phyloP scores from a whole-genome alignment of 2,888 invertebrate species.

The Ennomos quercinarius region DNA sequence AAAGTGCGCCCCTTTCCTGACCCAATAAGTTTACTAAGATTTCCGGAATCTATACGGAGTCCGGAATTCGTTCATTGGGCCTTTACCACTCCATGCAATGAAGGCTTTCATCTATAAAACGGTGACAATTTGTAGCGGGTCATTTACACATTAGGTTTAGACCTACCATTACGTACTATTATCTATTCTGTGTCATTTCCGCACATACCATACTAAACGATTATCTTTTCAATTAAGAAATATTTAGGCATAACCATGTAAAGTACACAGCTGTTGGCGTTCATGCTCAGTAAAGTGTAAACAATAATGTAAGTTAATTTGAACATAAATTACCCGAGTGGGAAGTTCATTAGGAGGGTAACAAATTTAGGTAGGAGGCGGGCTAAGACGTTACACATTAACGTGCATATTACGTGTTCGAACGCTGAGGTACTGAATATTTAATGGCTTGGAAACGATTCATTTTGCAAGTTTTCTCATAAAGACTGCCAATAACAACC shows the following conservation, averaged over 20 bases:
- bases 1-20: background rate
- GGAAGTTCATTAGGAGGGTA: conserved; percentile 44
- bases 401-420: conserved; percentile 26
- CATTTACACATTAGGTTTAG: no score
- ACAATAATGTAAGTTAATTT: conserved; percentile 43
- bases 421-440: conserved; percentile 18
- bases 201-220: no score
- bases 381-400: conserved; percentile 31
- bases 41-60: conserved; percentile 2
- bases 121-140: no score
- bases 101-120: no score
- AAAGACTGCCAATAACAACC: background rate
- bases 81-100: no score
- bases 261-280: conserved; percentile 2
- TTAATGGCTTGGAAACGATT: conserved; percentile 16
- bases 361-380: conserved; percentile 39
- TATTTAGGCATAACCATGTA: background rate
- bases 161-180: no score
- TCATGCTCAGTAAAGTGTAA: conserved; percentile 28
- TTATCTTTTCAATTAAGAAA: background rate
- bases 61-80: background rate
- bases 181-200: no score
- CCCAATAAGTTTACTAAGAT: background rate
- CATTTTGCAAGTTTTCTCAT: conserved; percentile 9
- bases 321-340: conserved; percentile 42